Conservation (phyloP, 1,140 invertebrate species). For the Lysiphlebus fabarum region DNA sequence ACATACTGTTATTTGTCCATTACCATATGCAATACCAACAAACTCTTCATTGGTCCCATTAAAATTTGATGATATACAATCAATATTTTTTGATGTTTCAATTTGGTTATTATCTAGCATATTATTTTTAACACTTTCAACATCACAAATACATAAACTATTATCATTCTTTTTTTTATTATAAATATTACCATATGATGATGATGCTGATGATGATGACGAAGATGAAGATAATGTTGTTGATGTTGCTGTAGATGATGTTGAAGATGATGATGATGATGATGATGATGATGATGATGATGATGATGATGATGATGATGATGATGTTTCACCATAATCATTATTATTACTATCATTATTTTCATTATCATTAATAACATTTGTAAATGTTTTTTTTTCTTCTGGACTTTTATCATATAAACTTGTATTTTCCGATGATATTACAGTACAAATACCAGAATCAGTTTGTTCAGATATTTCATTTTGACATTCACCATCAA, state of each 20-base stretch:
- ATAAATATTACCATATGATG: not conserved
- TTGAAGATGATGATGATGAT: not conserved
- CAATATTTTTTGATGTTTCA: constrained; percentile 32
- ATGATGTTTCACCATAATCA: not conserved
- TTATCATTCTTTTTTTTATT: not conserved
- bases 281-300: not conserved
- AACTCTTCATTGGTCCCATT: constrained; percentile 50
- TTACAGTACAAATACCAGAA: constrained; percentile 66
- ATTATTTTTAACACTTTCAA: constrained; percentile 1
- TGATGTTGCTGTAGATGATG: not conserved
- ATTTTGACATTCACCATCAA: constrained; percentile 51
- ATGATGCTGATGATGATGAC: not conserved
- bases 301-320: not conserved
- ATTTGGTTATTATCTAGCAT: constrained; percentile 9
- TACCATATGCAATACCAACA: constrained; percentile 47
- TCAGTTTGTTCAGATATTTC: constrained; percentile 62
- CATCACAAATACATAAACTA: not conserved
- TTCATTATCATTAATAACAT: constrained; percentile 35
- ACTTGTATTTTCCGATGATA: constrained; percentile 64
- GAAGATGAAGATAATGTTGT: not conserved
- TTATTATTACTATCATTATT: not conserved
- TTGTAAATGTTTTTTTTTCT: constrained; percentile 47
- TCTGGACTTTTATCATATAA: constrained; percentile 56
- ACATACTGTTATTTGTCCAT: constrained; percentile 48
- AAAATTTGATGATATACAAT: constrained; percentile 42